Evolutionary conservation across 92 coral and sea anemone species (phyloP).

Genomic region (Hydrozoanthus gracilis): DNA sequence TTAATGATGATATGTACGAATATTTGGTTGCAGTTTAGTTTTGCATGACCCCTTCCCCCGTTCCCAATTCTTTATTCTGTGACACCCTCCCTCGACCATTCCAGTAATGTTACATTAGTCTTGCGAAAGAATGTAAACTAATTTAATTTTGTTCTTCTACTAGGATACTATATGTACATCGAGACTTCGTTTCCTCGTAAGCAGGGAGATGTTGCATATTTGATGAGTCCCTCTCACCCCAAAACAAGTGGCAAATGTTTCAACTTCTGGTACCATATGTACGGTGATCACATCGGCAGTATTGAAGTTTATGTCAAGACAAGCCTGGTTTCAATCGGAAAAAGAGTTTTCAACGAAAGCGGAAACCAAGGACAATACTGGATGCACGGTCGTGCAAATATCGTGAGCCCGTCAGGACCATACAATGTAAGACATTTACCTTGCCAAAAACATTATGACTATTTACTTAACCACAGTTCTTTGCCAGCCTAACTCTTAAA

Average conservation of each 20-base stretch:
- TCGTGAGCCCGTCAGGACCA: conserved; percentile 42
- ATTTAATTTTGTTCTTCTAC: neutral
- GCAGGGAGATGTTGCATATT: conserved; percentile 77
- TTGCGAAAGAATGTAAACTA: neutral
- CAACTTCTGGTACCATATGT: conserved; percentile 96
- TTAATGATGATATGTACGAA: no score
- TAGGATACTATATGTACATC: conserved; percentile 93
- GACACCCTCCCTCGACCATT: no score
- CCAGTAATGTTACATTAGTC: no score
- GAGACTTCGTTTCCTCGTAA: conserved; percentile 87
- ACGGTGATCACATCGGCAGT: conserved; percentile 80
- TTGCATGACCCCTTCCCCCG: no score
- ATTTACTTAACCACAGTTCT: no score
- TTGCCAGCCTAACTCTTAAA: no score
- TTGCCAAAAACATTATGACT: no score
- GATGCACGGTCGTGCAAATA: conserved; percentile 86
- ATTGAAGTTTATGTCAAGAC: conserved; percentile 79
- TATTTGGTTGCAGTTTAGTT: no score
- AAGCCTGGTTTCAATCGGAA: conserved; percentile 57
- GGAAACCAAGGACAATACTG: conserved; percentile 91
- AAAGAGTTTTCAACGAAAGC: conserved; percentile 87
- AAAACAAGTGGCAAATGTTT: conserved; percentile 90
- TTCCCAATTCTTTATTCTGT: no score
- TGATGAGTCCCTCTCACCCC: conserved; percentile 71
- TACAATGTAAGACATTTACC: conserved; percentile 18